Percentiles rank a stretch among this genome's conserved stretches.
Conservation (phyloP, 1,140 invertebrate species). For the Drosophila sucinea region DNA sequence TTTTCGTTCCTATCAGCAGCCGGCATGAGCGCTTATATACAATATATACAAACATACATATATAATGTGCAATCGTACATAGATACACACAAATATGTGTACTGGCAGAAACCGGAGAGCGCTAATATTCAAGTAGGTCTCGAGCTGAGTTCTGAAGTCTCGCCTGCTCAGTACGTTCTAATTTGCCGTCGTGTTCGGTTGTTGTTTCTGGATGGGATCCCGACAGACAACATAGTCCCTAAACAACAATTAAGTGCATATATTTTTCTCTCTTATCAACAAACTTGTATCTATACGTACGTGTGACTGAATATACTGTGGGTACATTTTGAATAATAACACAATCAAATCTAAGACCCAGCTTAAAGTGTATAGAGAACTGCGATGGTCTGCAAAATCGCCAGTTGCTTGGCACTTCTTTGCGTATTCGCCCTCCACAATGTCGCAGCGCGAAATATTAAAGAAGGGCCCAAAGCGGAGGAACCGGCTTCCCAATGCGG, state of each 20-base stretch:
- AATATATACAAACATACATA: constrained; percentile 17
- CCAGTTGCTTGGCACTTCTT: constrained; percentile 38
- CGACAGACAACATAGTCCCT: neutral
- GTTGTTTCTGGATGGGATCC: neutral
- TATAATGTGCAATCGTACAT: neutral
- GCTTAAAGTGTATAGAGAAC: constrained; percentile 13
- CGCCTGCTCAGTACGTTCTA: constrained; percentile 25
- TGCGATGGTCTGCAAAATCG: constrained; percentile 30
- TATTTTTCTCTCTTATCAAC: constrained; percentile 4
- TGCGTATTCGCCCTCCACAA: constrained; percentile 29
- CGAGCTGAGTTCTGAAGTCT: constrained; percentile 46
- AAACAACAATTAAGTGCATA: constrained; percentile 30
- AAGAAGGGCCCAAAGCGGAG: constrained; percentile 13
- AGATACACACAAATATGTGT: constrained; percentile 14
- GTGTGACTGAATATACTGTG: neutral
- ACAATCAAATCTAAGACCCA: neutral
- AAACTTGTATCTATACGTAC: constrained; percentile 9
- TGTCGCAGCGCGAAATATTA: constrained; percentile 43
- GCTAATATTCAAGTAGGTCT: constrained; percentile 46
- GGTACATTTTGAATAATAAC: neutral
- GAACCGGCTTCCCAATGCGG: constrained; percentile 51
- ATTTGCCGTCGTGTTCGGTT: constrained; percentile 38
- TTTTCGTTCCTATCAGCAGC: constrained; percentile 17
- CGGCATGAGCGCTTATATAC: neutral
- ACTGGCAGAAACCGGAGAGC: constrained; percentile 19